Base-by-base conservation (phyloP, 1,140 invertebrate species). In the Panagrolaimus sp. region DNA sequence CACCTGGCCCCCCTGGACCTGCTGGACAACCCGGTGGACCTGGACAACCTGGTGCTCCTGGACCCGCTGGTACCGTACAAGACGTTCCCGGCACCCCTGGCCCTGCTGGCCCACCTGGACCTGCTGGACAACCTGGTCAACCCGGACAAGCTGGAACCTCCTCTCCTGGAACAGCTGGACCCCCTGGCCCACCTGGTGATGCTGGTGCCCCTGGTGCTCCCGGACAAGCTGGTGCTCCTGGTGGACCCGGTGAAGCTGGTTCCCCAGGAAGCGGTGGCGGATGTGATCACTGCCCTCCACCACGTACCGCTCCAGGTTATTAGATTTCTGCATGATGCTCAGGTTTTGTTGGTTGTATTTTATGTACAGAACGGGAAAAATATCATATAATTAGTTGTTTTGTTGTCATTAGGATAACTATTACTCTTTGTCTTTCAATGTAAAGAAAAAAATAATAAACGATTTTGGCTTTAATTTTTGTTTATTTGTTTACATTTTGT, bases 71-170 rank as follows among this genome's bases (percentile, higher is more conserved):
- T 74, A 57, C 27, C 51, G 66, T 69, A 42, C 20, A 61, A 20
- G 74, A 73, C 63, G 20, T 31, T 7, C 65, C 70, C 16, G 72
- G 73, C 53, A 43, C 46, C 27, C 65, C 65, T n/a, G 65, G 65
- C 27, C 27, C 65, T 25, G 65, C 65, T 47, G 65, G 65, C 23
- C 65, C 65, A 8, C 44, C 65, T 20, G 65, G 65, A 16, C 65
- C 65, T 9, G 45, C 27, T 14, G 65, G 65, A 31, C 43, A 46
- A 13, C 45, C 65, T 20, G 65, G 65, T n/a, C 44, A 23, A 57
- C 66, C 69, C 48, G 74, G 74, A 70, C 72, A 68, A 16, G 66
- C 73, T 38, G 73, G 73, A 72, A 7, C 63, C 14, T 27, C 63
- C 51, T 48, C 69, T 46, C 25, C 57, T 61, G 71, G 73, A 14